phyloP scores from a whole-genome alignment of 2,888 invertebrate species.

The Hybos culiciformis region DNA sequence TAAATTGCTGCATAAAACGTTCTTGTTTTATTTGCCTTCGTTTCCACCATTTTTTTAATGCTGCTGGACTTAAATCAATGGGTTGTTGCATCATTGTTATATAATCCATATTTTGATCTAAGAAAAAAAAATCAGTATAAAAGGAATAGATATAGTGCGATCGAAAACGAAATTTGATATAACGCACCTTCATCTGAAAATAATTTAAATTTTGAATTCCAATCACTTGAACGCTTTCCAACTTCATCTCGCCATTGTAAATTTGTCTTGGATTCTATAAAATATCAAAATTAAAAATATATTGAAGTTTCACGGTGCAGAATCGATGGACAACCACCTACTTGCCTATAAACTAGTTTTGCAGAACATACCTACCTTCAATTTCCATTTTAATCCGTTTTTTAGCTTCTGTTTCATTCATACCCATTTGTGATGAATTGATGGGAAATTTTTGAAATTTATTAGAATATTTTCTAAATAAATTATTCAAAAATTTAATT shows the following conservation, averaged over 20 bases:
- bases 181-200: conserved; percentile 44
- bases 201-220: conserved; percentile 43
- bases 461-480: too few relatives aligned
- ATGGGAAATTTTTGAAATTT: too few relatives aligned
- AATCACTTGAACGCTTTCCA: conserved; percentile 43
- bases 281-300: too few relatives aligned
- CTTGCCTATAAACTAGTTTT: too few relatives aligned
- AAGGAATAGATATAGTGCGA: too few relatives aligned
- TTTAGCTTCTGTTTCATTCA: too few relatives aligned
- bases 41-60: conserved; percentile 44
- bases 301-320: too few relatives aligned
- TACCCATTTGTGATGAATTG: neutral
- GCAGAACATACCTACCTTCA: too few relatives aligned
- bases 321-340: too few relatives aligned
- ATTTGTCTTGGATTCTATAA: conserved; percentile 36
- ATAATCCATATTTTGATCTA: conserved; percentile 36
- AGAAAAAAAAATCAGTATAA: too few relatives aligned
- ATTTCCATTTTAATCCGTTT: neutral
- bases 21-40: conserved; percentile 38
- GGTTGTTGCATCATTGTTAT: conserved; percentile 38
- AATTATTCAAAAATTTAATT: too few relatives aligned
- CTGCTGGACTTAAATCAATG: conserved; percentile 37
- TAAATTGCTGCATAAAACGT: conserved; percentile 45
- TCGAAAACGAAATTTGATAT: too few relatives aligned
- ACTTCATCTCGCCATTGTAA: conserved; percentile 49